Conservation (phyloP, 2,888 invertebrate species). For the Macrophya alboannulata region DNA sequence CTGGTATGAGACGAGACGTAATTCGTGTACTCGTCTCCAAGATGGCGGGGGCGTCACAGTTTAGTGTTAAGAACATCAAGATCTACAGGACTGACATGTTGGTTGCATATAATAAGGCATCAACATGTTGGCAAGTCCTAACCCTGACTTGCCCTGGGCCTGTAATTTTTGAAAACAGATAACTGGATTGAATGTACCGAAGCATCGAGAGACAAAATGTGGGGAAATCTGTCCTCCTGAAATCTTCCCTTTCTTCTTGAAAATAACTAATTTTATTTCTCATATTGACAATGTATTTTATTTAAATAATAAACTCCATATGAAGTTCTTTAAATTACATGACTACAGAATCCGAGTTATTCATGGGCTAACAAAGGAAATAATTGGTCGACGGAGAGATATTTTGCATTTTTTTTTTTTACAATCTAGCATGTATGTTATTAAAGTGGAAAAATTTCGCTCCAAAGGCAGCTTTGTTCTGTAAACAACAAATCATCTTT, state of each 20-base stretch:
- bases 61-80: too few relatives aligned
- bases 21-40: neutral
- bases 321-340: neutral
- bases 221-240: neutral
- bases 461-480: constrained; percentile 3
- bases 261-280: neutral
- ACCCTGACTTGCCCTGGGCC: too few relatives aligned
- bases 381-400: neutral
- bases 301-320: neutral
- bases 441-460: neutral
- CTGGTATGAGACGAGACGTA: neutral
- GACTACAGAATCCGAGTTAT: neutral
- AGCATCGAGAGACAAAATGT: too few relatives aligned
- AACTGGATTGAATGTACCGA: too few relatives aligned
- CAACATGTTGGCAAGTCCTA: too few relatives aligned
- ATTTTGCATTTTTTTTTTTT: neutral
- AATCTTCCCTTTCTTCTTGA: neutral
- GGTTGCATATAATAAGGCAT: too few relatives aligned
- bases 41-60: neutral
- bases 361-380: neutral
- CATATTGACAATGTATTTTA: neutral
- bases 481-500: neutral
- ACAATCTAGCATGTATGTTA: neutral
- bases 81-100: too few relatives aligned
- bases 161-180: neutral